Evolutionary conservation across 2,797 vertebrate genomes (phyloP).

Genomic region (Fistularia tabacaria): DNA sequence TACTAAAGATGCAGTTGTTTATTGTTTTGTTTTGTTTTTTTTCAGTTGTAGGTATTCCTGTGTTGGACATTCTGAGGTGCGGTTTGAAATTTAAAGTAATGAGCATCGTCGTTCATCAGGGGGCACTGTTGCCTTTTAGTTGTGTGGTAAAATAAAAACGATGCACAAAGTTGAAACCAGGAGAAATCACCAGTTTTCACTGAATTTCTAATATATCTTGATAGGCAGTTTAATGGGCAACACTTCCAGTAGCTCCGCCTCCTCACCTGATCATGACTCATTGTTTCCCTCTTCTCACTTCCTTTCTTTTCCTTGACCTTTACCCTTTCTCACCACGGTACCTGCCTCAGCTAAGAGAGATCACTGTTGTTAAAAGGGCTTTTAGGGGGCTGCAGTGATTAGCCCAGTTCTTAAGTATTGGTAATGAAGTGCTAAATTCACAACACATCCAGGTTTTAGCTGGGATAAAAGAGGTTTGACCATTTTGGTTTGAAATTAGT

Average conservation of each 20-base stretch:
- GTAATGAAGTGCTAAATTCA: conserved; percentile 46
- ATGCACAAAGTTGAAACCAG: background rate
- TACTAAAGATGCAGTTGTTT: background rate
- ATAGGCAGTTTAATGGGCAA: conserved; percentile 36
- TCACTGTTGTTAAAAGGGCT: conserved; percentile 33
- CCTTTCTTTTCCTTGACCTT: conserved; percentile 24
- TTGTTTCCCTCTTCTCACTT: conserved; percentile 29
- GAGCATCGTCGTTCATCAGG: conserved; percentile 30
- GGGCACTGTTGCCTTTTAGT: conserved; percentile 58
- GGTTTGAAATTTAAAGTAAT: background rate
- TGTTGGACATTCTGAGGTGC: background rate
- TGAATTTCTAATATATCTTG: conserved; percentile 49
- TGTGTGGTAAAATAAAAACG: conserved; percentile 4
- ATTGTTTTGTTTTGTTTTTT: background rate
- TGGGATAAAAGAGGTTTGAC: conserved; percentile 18
- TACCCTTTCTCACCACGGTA: conserved; percentile 46
- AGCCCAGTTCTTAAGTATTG: conserved; percentile 47
- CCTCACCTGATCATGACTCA: conserved; percentile 58
- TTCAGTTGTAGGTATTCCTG: background rate
- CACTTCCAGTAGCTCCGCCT: conserved; percentile 43
- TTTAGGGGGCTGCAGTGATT: conserved; percentile 23
- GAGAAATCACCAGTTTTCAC: conserved; percentile 35
- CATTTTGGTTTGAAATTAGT: conserved; percentile 18
- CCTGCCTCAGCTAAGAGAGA: conserved; percentile 38
- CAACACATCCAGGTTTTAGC: conserved; percentile 10